Percentiles rank a stretch among this genome's conserved stretches.
These are phyloP conservation scores for Diuraphis noxia DNA, from an alignment of 1,140 invertebrate species.

Conservation along the genomic window DNA sequence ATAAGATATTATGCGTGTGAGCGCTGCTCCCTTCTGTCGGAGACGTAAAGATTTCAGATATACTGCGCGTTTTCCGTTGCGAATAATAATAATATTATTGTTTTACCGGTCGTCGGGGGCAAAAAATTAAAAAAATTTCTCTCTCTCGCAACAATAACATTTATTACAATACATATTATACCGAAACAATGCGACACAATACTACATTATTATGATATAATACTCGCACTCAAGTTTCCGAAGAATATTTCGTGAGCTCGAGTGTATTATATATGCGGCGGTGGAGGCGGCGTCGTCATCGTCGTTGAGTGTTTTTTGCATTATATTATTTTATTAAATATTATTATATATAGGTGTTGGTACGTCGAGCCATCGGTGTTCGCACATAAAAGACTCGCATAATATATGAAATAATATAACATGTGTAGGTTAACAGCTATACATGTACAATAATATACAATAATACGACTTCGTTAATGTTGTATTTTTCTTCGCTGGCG, in stretches of 20 bases:
- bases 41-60: not conserved
- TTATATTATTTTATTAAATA: not conserved
- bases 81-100: not conserved
- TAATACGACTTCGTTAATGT: slow-evolving; percentile 34
- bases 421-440: not conserved
- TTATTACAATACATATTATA: not conserved
- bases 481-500: slow-evolving; percentile 35
- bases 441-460: not conserved
- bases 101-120: not conserved
- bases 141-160: not conserved
- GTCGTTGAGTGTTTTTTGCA: not conserved
- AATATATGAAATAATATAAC: not conserved
- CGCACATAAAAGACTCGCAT: slow-evolving; percentile 22
- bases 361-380: not conserved
- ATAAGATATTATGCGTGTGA: not conserved
- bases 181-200: not conserved
- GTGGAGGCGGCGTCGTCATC: not conserved
- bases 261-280: not conserved
- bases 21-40: not conserved
- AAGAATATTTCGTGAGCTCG: not conserved
- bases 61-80: not conserved
- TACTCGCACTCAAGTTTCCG: not conserved
- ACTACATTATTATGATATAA: not conserved
- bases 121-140: not conserved
- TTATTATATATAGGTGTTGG: not conserved